These are phyloP conservation scores for Plebejus anna DNA, from an alignment of 2,888 invertebrate species.

Conservation along the genomic window DNA sequence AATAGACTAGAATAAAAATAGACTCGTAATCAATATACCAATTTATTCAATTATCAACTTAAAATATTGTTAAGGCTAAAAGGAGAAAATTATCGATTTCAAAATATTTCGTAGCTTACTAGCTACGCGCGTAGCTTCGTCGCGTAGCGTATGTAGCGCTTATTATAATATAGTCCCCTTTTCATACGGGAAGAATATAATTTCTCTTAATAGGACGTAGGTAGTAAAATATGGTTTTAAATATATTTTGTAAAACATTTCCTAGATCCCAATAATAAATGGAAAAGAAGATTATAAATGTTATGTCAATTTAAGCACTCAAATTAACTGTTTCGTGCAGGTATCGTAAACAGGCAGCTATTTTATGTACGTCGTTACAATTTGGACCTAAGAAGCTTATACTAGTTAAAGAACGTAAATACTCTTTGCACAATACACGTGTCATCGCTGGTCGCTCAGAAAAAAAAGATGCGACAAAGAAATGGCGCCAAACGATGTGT, in stretches of 20 bases:
- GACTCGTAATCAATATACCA: too few relatives aligned
- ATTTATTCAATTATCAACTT: too few relatives aligned
- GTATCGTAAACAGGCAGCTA: neutral
- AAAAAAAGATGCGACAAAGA: conserved; percentile 30
- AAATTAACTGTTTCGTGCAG: neutral
- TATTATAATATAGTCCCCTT: neutral
- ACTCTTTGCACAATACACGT: neutral
- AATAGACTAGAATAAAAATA: too few relatives aligned
- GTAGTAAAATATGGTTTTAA: too few relatives aligned
- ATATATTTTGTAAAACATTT: too few relatives aligned
- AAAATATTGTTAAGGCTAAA: too few relatives aligned
- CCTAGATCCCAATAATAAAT: too few relatives aligned
- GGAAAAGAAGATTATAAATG: too few relatives aligned
- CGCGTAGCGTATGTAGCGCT: conserved; percentile 7
- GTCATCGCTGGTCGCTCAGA: neutral
- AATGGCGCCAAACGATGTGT: conserved; percentile 65
- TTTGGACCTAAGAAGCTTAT: neutral
- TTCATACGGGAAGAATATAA: neutral
- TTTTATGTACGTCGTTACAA: neutral
- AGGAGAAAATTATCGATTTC: too few relatives aligned
- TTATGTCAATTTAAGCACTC: neutral
- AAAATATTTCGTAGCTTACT: neutral
- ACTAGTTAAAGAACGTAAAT: neutral
- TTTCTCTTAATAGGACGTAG: neutral
- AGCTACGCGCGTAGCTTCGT: neutral